These are phyloP conservation scores for Hoplodrina blanda DNA, from an alignment of 2,888 invertebrate species.

Conservation along the genomic window DNA sequence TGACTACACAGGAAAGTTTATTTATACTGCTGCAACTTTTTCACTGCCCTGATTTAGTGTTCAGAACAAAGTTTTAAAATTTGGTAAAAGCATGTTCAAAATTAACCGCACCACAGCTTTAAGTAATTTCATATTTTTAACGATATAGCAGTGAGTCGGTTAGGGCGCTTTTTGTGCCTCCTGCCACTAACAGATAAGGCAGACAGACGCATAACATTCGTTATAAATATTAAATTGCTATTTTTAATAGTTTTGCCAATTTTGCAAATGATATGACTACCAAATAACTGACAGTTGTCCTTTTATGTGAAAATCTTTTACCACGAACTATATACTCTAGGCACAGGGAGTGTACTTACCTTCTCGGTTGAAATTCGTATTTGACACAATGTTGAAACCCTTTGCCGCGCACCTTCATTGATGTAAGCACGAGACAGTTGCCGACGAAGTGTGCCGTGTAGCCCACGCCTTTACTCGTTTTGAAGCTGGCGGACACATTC, in stretches of 20 bases:
- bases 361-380: constrained; percentile 99
- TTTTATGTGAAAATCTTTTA: not conserved
- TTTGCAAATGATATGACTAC: too few species aligned
- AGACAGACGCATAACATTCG: not conserved
- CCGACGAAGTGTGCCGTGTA: constrained; percentile 99
- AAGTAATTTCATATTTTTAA: constrained; percentile 21
- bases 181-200: not conserved
- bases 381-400: constrained; percentile 99
- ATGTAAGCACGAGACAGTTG: constrained; percentile 99
- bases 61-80: constrained; percentile 49
- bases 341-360: constrained; percentile 70
- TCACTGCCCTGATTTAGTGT: constrained; percentile 58
- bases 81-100: constrained; percentile 77
- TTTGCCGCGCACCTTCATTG: constrained; percentile 99
- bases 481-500: constrained; percentile 93
- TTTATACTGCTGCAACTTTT: constrained; percentile 61
- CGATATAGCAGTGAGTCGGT: constrained; percentile 8
- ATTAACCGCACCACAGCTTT: constrained; percentile 15
- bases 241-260: not conserved
- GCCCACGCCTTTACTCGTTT: constrained; percentile 99
- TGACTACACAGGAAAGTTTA: constrained; percentile 54
- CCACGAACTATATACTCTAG: not conserved
- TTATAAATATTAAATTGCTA: not conserved
- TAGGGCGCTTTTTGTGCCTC: not conserved
- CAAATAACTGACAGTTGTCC: too few species aligned